Evolutionary conservation across 2,113 vertebrate species (phyloP), one percentile per base, ranked within the genome.

Genomic region (Prolemur simus): DNA sequence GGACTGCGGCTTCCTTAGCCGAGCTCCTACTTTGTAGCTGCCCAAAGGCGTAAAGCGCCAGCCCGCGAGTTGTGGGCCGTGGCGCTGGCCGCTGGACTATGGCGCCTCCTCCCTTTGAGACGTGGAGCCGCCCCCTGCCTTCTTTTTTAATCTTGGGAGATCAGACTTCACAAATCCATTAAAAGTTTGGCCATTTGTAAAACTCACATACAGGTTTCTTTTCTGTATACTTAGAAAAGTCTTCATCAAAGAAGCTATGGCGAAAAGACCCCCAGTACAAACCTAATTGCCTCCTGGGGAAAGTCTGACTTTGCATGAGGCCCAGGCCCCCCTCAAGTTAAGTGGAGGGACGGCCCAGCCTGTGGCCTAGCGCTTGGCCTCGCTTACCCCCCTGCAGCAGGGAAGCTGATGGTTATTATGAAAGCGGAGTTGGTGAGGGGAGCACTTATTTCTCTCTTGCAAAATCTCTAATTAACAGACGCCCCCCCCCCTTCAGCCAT

Each of bases 11-110:
- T 0, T 0, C 0, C 5, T 56, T 52, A 0, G 2, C 5, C 6
- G 6, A 0, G 34, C 5, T n/a, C 3, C 0, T 5, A 2, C n/a
- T 3, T 1, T 0, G 1, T 1, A 0, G 78, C 0, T 0, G 1
- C 2, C 1, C 0, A 0, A 2, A 32, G 1, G 0, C 29, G 13
- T 42, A 15, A 25, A n/a, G 37, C 21, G 66, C 34, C 23, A 7
- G 32, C 1, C 3, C 0, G 1, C 0, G 18, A 52, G 20, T 6
- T 29, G 15, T 7, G 2, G 29, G 56, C 34, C 25, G 97, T 98
- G 96, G 90, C 77, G 25, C 56, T 90, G 5, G 21, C 13, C 3
- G n/a, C 8, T 13, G 68, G 85, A 3, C 21, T 81, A 2, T 29
- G 90, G 71, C 58, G 52, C 27, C 60, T 84, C 27, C 18, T 97